Percentiles rank a stretch among this genome's conserved stretches.
Conservation (phyloP, 2,113 vertebrate genomes). For the Synodontis membranacea region DNA sequence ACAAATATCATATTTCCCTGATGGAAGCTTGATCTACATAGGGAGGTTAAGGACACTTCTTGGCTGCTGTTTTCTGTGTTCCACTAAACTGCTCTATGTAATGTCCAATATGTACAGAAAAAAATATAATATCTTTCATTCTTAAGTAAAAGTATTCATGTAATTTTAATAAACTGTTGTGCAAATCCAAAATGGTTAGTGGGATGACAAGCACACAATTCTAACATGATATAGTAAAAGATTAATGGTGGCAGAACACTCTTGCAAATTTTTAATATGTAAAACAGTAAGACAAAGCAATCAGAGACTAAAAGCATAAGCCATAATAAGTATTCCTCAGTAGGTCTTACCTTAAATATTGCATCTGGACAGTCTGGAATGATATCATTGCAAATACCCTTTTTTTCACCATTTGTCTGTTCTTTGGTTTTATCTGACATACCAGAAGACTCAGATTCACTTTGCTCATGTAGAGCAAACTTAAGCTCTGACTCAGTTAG, state of each 20-base stretch:
- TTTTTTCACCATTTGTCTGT: conserved; percentile 65
- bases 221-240: conserved; percentile 14
- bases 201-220: conserved; percentile 8
- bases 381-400: conserved; percentile 61
- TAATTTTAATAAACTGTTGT: background rate
- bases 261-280: background rate
- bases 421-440: conserved; percentile 60
- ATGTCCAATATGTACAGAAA: background rate
- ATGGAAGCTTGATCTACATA: too few relatives aligned
- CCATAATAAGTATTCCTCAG: background rate
- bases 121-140: background rate
- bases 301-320: background rate
- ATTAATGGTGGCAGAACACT: background rate
- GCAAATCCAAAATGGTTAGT: conserved; percentile 39
- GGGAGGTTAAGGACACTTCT: background rate
- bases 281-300: background rate
- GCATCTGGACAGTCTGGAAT: conserved; percentile 68
- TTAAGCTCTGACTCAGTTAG: conserved; percentile 48
- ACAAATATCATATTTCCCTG: background rate
- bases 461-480: conserved; percentile 64
- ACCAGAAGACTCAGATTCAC: conserved; percentile 61
- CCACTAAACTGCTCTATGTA: background rate
- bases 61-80: background rate
- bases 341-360: conserved; percentile 71
- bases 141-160: background rate